Conservation (phyloP, 2,888 invertebrate genomes). For the Rhorus exstirpatorius region DNA sequence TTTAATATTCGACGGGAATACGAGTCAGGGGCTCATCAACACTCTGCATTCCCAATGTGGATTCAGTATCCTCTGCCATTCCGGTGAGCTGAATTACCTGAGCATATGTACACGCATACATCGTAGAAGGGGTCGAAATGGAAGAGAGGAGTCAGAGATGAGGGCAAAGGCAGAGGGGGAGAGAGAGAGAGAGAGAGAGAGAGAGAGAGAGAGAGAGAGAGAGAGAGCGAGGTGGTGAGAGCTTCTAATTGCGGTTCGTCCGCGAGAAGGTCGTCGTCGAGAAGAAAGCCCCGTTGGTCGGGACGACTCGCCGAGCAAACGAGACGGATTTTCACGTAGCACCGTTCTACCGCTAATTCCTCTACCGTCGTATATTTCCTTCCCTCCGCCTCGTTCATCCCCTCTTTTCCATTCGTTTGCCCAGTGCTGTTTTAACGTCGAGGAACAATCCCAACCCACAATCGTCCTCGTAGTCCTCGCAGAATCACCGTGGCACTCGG, state of each 20-base stretch:
- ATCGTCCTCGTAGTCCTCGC: conserved; percentile 53
- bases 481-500: conserved; percentile 55
- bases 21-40: conserved; percentile 2
- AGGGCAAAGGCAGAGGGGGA: conserved; percentile 9
- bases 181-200: conserved; percentile 2
- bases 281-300: conserved; percentile 53
- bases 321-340: conserved; percentile 73
- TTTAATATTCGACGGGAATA: conserved; percentile 17
- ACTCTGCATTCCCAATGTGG: background rate
- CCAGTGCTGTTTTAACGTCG: conserved; percentile 49
- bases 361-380: conserved; percentile 64
- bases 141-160: conserved; percentile 8
- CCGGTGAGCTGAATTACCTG: background rate
- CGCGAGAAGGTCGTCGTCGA: conserved; percentile 61
- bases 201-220: background rate
- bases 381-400: conserved; percentile 50
- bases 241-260: conserved; percentile 68
- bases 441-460: conserved; percentile 42
- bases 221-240: conserved; percentile 53
- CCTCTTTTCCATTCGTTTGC: conserved; percentile 18
- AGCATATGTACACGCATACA: conserved; percentile 24
- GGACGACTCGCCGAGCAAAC: conserved; percentile 69
- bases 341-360: conserved; percentile 64
- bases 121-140: conserved; percentile 25
- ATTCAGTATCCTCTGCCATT: background rate